Base-by-base conservation (phyloP, 2,113 vertebrate species). In the Tetrax tetrax region DNA sequence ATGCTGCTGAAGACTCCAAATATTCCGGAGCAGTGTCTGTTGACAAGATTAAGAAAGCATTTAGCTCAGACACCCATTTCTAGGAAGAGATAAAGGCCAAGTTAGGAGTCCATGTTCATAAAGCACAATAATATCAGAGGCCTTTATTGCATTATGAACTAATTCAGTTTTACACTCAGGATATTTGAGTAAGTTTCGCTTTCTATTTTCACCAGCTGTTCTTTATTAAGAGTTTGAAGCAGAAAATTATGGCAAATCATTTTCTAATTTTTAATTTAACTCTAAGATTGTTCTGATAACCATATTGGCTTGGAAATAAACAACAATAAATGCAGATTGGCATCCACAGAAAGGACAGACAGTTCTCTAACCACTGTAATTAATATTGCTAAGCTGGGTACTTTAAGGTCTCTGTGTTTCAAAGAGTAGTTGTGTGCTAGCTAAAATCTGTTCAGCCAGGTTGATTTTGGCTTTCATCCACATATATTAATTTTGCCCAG, bases 401-500 rank as follows among this genome's bases (percentile, higher is more conserved):
- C 70, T 96, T 94, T 87, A 91, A 93, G 59, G 78, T 91, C 45
- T 53, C 45, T 43, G 12, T 65, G 37, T 90, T 96, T 96, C 61
- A 95, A 80, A 51, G 45, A 93, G 75, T 77, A 95, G 65, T 76
- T 95, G 45, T 59, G 38, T 91, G 31, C 93, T 94, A 90, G 56
- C 69, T 94, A 70, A 94, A 96, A 83, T 96, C 77, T 96, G 68
- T 96, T 96, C 79, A 75, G 92, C 79, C 57, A 87, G 95, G 90
- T 89, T 91, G 60, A 85, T 89, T 96, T 96, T 94, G 96, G 92
- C 92, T 94, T 88, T 83, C 94, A 84, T 94, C 90, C 79, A 96
- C 63, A 90, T 56, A 71, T 93, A 97, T 92, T 97, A 97, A 94
- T 96, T 97, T 97, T 96, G 38, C 91, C 80, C 53, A 81, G 86